phyloP scores from a whole-genome alignment of 2,888 invertebrate species.

The Mamestra brassicae region DNA sequence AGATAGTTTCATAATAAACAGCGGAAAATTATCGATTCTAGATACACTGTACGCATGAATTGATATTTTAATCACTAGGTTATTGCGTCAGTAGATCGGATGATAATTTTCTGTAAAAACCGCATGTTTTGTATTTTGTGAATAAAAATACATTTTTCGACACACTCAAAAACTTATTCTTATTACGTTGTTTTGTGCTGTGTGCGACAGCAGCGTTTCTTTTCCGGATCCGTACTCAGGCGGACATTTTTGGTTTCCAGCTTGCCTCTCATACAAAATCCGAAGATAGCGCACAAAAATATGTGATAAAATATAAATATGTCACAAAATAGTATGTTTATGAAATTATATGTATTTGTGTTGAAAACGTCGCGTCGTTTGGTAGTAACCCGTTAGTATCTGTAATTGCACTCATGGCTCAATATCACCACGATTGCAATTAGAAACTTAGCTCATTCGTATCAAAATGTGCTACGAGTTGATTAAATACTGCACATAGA shows the following conservation, averaged over 20 bases:
- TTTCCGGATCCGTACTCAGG: neutral
- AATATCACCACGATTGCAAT: neutral
- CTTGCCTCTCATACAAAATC: neutral
- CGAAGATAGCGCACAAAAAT: neutral
- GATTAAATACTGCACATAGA: conserved; percentile 9
- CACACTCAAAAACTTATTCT: neutral
- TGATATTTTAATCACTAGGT: conserved; percentile 23
- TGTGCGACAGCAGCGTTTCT: neutral
- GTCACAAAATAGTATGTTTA: too few species aligned
- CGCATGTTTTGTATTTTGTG: conserved; percentile 3
- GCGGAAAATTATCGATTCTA: conserved; percentile 52
- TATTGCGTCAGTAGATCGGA: conserved; percentile 10
- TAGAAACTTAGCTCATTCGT: neutral
- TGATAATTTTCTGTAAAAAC: neutral
- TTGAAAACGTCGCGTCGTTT: neutral
- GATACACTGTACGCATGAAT: conserved; percentile 35
- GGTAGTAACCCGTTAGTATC: neutral
- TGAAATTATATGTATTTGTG: neutral
- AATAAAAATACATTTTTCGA: neutral
- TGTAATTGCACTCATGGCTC: neutral
- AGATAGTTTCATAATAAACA: conserved; percentile 39
- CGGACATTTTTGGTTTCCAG: neutral
- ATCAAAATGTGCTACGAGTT: neutral
- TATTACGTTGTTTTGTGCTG: neutral
- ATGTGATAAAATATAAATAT: neutral